Evolutionary conservation across 2,888 invertebrate species (phyloP).

Genomic region (Anodontia alba): DNA sequence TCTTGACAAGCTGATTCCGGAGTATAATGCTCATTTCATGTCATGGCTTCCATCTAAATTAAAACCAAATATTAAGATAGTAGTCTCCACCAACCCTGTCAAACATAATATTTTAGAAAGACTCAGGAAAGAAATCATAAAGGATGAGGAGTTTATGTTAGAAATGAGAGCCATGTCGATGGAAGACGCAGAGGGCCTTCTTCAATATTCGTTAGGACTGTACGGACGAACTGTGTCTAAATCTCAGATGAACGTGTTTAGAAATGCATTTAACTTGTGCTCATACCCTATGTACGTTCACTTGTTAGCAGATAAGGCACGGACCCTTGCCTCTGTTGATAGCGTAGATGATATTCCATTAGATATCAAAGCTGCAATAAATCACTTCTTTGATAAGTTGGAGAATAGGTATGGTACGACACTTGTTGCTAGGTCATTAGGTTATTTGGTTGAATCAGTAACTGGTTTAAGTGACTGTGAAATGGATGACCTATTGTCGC

Average conservation of each 20-base stretch:
- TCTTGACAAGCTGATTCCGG: slow-evolving; percentile 65
- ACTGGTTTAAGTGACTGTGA: slow-evolving; percentile 83
- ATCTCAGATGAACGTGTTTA: slow-evolving; percentile 71
- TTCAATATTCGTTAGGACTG: slow-evolving; percentile 61
- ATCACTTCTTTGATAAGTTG: slow-evolving; percentile 72
- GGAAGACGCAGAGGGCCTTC: slow-evolving; percentile 59
- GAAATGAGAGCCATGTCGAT: slow-evolving; percentile 51
- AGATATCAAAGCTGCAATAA: slow-evolving; percentile 67
- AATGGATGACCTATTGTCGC: slow-evolving; percentile 83
- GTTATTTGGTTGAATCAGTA: slow-evolving; percentile 80
- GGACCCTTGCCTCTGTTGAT: slow-evolving; percentile 67
- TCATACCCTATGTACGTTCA: slow-evolving; percentile 77
- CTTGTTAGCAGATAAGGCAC: slow-evolving; percentile 70
- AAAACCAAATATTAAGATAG: slow-evolving; percentile 79
- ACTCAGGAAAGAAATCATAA: slow-evolving; percentile 65
- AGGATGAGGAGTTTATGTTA: slow-evolving; percentile 39
- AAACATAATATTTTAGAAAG: slow-evolving; percentile 66
- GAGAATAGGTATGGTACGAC: slow-evolving; percentile 76
- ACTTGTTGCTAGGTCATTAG: slow-evolving; percentile 74
- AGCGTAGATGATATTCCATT: slow-evolving; percentile 60
- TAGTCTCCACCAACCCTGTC: slow-evolving; percentile 74
- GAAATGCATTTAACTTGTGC: slow-evolving; percentile 67
- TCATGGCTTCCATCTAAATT: slow-evolving; percentile 80
- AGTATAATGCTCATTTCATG: slow-evolving; percentile 73
- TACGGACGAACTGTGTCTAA: slow-evolving; percentile 69